These are phyloP conservation scores for Orius insidiosus DNA, from an alignment of 1,140 invertebrate genomes.

Conservation along the genomic window DNA sequence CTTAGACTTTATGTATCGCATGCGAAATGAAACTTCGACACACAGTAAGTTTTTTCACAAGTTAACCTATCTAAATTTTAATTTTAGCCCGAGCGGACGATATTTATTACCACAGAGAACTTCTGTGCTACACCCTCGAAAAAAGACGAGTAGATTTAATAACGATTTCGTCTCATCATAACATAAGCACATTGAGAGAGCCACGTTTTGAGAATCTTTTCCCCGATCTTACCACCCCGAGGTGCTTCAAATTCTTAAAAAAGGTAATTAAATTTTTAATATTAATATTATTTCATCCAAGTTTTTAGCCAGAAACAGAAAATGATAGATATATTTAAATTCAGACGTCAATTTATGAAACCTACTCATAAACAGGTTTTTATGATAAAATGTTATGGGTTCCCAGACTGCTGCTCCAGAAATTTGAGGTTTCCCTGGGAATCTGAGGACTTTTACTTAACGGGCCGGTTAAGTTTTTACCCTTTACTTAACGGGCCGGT, in stretches of 20 bases:
- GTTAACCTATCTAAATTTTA: too few relatives aligned
- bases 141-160: conserved; percentile 67
- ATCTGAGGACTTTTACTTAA: too few relatives aligned
- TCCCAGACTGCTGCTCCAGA: too few relatives aligned
- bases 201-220: conserved; percentile 57
- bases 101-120: conserved; percentile 75
- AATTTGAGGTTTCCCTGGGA: too few relatives aligned
- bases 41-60: conserved; percentile 7
- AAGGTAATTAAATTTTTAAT: conserved; percentile 33
- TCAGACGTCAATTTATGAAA: too few relatives aligned
- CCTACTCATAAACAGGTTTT: too few relatives aligned
- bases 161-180: conserved; percentile 71
- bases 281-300: neutral
- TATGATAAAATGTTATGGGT: too few relatives aligned
- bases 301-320: too few relatives aligned
- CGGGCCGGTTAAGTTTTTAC: too few relatives aligned
- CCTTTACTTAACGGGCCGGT: too few relatives aligned
- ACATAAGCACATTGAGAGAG: conserved; percentile 52
- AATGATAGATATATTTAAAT: too few relatives aligned
- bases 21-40: neutral
- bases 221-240: conserved; percentile 41
- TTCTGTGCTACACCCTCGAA: conserved; percentile 65
- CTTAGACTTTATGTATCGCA: conserved; percentile 1
- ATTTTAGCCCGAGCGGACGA: conserved; percentile 30
- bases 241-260: conserved; percentile 60